Base-by-base conservation (phyloP, 2,888 invertebrate genomes). In the Drosophila nr. perissopoda region DNA sequence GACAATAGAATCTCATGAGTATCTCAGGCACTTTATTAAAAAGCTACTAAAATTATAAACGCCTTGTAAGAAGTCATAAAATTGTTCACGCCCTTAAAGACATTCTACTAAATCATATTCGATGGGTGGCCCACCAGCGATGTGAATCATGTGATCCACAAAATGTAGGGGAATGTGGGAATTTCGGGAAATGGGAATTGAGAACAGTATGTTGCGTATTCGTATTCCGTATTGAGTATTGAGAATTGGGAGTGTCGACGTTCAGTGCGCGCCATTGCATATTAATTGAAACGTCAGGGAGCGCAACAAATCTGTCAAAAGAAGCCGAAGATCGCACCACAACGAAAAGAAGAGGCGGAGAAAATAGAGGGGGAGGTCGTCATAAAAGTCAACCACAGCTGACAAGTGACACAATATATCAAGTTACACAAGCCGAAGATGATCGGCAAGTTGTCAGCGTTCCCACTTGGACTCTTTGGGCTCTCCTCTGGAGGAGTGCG, bases 261-360 rank as follows among this genome's bases (percentile, higher is more conserved):
- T 69, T 84, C 77, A 89, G 64, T 78, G 80, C 83, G 91, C 90
- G 79, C 83, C 84, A 90, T 87, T 90, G 91, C 86, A 82, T 84
- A 82, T 90, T 86, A 89, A 90, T 89, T 91, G 89, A 87, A 80
- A 87, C 87, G 83, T 89, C 81, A 76, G 89, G 83, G 80, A 85
- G 88, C 91, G 83, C 80, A 82, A 75, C 92, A 91, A 91, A 91
- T 91, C 87, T 90, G 89, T 92, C 91, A 91, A 92, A 91, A 89
- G 91, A 78, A 66, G 67, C 89, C 87, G 82, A 76, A 82, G 82
- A 70, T 70, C 71, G 54, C 69, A 65, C 72, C 74, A 78, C 76
- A 71, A 67, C 51, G 61, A 63, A 36, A 66, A 38, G 21, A 36
- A 57, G 52, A 31, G 62, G 21, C 31, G 54, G 54, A 31, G 65